Base-by-base conservation (phyloP, 2,888 invertebrate species). In the Teleogryllus oceanicus region DNA sequence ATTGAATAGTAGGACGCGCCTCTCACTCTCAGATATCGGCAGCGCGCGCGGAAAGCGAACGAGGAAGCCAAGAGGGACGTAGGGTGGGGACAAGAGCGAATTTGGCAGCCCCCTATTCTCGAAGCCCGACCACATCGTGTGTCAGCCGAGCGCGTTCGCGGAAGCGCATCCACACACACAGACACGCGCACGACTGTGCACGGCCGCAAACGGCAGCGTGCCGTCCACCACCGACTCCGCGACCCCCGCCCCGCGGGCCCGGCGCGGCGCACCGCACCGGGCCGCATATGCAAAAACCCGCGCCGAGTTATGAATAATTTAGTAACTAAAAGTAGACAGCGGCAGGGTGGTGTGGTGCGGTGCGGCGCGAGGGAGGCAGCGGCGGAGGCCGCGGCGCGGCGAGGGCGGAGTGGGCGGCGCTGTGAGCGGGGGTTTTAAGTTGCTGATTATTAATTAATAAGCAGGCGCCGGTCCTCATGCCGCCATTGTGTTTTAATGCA, bases 381-480 rank as follows among this genome's bases (percentile, higher is more conserved):
- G 62, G 62, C 13, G 16, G 13, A 24, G 24, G 24, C 24, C 24
- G 62, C 10, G 24, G 24, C 24, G 62, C 24, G 24, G 24, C 24
- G 24, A 24, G 62, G 62, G 62, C 62, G 62, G 62, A 62, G 62
- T 62, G 62, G 62, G 62, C 13, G n/a, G 62, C 16, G 62, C 13
- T 62, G 62, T 37, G n/a, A 62, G 62, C 62, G 62, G 5, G 62
- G 62, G 62, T 62, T 62, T 62, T 62, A 62, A 62, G 62, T 62
- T 62, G 62, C 62, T 62, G 62, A 62, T 62, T 62, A 62, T 62
- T 62, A 62, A 62, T 62, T 62, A 62, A 62, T 62, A 62, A 62
- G 62, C 62, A 62, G 62, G 13, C n/a, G 62, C 62, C 62, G 62
- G 62, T 62, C 62, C 62, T n/a, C 16, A n/a, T n/a, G 62, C 62